phyloP scores from a whole-genome alignment of 1,140 invertebrate species.

The Brachionus rubens region DNA sequence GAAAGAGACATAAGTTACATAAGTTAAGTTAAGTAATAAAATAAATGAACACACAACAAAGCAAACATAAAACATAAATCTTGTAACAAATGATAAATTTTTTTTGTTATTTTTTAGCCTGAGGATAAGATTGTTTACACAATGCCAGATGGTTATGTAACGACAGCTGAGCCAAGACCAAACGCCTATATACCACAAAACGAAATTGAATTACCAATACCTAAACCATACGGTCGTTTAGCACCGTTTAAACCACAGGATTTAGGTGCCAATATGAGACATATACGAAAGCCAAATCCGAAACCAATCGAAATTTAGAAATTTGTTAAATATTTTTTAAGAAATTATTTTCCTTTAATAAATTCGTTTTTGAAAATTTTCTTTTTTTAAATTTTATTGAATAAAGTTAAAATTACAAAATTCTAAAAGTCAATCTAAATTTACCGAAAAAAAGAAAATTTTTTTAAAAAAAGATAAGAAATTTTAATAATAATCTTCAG shows the following conservation, averaged over 20 bases:
- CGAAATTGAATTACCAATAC: constrained; percentile 59
- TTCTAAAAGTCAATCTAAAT: background rate
- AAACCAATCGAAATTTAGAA: constrained; percentile 60
- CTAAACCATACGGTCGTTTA: constrained; percentile 59
- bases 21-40: no score
- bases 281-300: constrained; percentile 59
- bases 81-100: no score
- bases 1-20: no score
- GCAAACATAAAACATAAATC: no score
- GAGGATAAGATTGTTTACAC: constrained; percentile 58
- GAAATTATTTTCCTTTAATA: no score
- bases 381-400: no score
- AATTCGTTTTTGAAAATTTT: no score
- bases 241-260: constrained; percentile 60
- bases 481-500: background rate
- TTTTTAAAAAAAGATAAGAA: background rate
- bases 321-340: constrained; percentile 2
- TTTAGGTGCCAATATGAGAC: constrained; percentile 57
- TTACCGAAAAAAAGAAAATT: background rate
- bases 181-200: constrained; percentile 61
- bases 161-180: constrained; percentile 59
- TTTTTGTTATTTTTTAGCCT: constrained; percentile 28
- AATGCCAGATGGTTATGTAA: constrained; percentile 55
- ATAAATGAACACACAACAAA: no score
- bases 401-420: no score